phyloP scores from a whole-genome alignment of 2,797 vertebrate species.

The Epinephelus coioides region DNA sequence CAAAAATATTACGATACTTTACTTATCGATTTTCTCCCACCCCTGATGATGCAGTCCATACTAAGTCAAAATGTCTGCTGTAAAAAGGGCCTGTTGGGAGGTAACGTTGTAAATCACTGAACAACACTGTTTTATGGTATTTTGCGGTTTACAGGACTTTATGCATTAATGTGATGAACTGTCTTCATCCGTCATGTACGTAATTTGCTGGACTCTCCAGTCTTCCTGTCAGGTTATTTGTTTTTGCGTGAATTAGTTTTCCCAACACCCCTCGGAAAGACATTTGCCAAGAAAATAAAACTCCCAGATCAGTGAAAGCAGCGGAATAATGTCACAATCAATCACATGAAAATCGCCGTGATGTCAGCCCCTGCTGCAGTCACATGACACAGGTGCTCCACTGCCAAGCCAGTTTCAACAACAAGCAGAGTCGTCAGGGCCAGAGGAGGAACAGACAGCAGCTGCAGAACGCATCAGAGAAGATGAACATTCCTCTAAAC shows the following conservation, averaged over 20 bases:
- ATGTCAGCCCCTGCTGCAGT: slow-evolving; percentile 24
- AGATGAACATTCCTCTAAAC: slow-evolving; percentile 60
- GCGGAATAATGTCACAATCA: background rate
- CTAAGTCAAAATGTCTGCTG: background rate
- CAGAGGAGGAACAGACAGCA: slow-evolving; percentile 60
- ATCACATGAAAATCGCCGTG: background rate
- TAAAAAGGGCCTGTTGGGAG: background rate
- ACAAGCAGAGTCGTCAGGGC: slow-evolving; percentile 32
- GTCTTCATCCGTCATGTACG: background rate
- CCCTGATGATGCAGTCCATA: too few species aligned
- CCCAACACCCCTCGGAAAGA: background rate
- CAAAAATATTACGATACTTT: too few species aligned
- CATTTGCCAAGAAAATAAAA: slow-evolving; percentile 1
- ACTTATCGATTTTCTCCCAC: too few species aligned
- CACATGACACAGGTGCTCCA: slow-evolving; percentile 49
- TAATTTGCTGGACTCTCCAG: background rate
- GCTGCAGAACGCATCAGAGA: slow-evolving; percentile 77
- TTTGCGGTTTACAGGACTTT: background rate
- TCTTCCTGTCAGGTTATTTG: background rate
- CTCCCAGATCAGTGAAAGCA: background rate
- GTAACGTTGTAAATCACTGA: background rate
- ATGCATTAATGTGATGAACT: background rate
- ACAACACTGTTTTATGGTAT: background rate
- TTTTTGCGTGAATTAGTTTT: background rate
- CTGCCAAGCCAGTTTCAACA: slow-evolving; percentile 46